Evolutionary conservation across 2,888 invertebrate species (phyloP).

Genomic region (Mactromeris polynyma): DNA sequence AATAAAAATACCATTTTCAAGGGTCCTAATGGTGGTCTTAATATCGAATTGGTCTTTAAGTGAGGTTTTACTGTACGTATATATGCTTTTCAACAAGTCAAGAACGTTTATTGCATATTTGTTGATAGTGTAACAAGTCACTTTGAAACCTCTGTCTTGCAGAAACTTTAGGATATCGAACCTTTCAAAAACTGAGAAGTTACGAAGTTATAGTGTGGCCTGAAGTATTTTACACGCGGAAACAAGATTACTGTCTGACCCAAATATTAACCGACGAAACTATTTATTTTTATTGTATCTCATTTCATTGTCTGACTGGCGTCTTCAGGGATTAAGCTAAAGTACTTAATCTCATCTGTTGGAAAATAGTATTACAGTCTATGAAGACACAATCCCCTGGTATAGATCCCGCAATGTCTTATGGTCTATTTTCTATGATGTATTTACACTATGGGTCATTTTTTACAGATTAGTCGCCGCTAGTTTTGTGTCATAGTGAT

Average conservation of each 20-base stretch:
- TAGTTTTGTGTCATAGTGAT: background rate
- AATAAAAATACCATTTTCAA: no score
- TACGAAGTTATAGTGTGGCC: background rate
- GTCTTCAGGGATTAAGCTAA: background rate
- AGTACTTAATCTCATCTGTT: background rate
- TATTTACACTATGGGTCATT: background rate
- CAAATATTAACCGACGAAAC: background rate
- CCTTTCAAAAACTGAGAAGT: background rate
- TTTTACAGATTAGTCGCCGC: background rate
- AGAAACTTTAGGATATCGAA: background rate
- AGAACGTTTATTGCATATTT: no score
- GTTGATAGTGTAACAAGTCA: no score
- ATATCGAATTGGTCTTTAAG: no score
- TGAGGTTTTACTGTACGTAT: no score
- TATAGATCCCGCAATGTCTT: background rate
- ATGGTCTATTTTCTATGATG: background rate
- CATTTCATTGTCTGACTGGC: conserved; percentile 12
- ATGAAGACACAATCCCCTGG: background rate
- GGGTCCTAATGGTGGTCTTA: no score
- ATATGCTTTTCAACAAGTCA: no score
- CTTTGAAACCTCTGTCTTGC: background rate
- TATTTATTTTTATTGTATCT: background rate
- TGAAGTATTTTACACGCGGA: background rate
- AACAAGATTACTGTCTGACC: background rate
- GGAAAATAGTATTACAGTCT: background rate